Conservation (phyloP, 1,140 invertebrate species). For the Cotesia vestalis region DNA sequence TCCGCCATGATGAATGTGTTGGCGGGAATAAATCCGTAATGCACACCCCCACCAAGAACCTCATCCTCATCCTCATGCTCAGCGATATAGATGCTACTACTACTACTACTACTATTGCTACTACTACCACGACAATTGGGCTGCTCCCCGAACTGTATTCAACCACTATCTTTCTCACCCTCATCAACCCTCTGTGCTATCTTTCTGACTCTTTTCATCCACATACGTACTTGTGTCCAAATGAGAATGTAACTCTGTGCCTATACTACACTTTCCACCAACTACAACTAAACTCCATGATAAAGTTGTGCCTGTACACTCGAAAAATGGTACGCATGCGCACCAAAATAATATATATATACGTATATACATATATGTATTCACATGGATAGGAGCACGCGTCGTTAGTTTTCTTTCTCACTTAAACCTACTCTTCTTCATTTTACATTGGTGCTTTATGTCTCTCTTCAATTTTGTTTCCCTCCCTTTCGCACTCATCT, state of each 20-base stretch:
- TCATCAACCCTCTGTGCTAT: slow-evolving; percentile 41
- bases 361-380: not conserved
- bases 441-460: slow-evolving; percentile 30
- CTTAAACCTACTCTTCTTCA: slow-evolving; percentile 35
- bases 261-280: not conserved
- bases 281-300: slow-evolving; percentile 42
- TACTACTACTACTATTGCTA: slow-evolving; percentile 9
- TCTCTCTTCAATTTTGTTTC: slow-evolving; percentile 34
- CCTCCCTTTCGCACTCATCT: slow-evolving; percentile 35
- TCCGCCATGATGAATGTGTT: slow-evolving; percentile 69
- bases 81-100: slow-evolving; percentile 12
- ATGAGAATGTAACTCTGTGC: slow-evolving; percentile 27
- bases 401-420: slow-evolving; percentile 39
- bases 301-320: slow-evolving; percentile 51
- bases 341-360: slow-evolving; percentile 3
- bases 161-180: slow-evolving; percentile 25
- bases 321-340: slow-evolving; percentile 38
- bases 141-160: not conserved
- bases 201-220: slow-evolving; percentile 25
- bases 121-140: not conserved
- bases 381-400: slow-evolving; percentile 13
- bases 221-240: slow-evolving; percentile 12
- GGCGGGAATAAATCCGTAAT: slow-evolving; percentile 68
- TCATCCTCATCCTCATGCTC: slow-evolving; percentile 1
- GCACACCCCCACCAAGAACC: slow-evolving; percentile 60